Percentiles rank a stretch among this genome's conserved stretches.
These are phyloP conservation scores for Chrysomallon squamiferum DNA, from an alignment of 1,140 invertebrate species.

Conservation along the genomic window DNA sequence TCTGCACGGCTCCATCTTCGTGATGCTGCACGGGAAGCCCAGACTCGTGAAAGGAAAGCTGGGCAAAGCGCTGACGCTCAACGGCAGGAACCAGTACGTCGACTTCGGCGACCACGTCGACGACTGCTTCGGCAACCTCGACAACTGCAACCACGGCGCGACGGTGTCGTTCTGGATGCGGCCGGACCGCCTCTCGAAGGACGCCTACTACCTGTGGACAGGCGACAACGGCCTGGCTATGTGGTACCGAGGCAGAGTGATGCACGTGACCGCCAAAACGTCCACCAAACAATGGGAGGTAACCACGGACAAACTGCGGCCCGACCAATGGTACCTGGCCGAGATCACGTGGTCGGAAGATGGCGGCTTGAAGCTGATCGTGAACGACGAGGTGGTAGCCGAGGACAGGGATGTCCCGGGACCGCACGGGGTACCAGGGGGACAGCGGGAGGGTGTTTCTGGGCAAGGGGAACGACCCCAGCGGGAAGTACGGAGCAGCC, in stretches of 20 bases:
- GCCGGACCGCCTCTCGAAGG: slow-evolving; percentile 33
- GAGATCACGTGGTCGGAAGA: slow-evolving; percentile 57
- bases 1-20: slow-evolving; percentile 31
- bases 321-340: slow-evolving; percentile 53
- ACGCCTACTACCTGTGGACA: slow-evolving; percentile 50
- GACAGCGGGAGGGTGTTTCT: slow-evolving; percentile 33
- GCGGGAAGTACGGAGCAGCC: slow-evolving; percentile 44
- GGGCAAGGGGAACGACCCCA: slow-evolving; percentile 40
- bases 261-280: slow-evolving; percentile 33
- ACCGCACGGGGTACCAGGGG: slow-evolving; percentile 1
- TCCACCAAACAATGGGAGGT: slow-evolving; percentile 41
- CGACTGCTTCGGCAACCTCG: slow-evolving; percentile 56
- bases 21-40: slow-evolving; percentile 37
- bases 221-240: slow-evolving; percentile 55
- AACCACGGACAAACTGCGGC: slow-evolving; percentile 23
- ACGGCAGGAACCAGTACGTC: slow-evolving; percentile 41
- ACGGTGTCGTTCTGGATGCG: slow-evolving; percentile 49
- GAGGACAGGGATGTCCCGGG: slow-evolving; percentile 3
- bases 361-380: slow-evolving; percentile 46
- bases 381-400: slow-evolving; percentile 40
- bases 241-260: slow-evolving; percentile 21
- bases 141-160: slow-evolving; percentile 51
- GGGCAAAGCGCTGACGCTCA: slow-evolving; percentile 40
- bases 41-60: slow-evolving; percentile 42
- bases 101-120: slow-evolving; percentile 44